Evolutionary conservation across 2,888 invertebrate genomes (phyloP), one percentile per base, ranked within the genome.

Genomic region (Catonia carolina): DNA sequence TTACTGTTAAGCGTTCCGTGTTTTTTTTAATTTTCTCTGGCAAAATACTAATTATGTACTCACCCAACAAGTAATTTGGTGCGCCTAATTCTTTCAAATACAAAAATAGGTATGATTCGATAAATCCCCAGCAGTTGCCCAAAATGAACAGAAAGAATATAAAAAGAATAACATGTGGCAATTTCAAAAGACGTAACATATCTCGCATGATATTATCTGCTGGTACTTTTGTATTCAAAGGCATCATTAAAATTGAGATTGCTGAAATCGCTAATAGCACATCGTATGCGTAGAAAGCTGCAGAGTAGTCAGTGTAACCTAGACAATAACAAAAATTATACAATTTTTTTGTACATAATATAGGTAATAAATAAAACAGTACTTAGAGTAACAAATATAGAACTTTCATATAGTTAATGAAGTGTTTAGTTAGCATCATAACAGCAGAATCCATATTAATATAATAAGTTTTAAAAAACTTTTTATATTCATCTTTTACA

Each of bases 41-140:
- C 53, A 37, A 22, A 10, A 31, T 2, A n/a, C n/a, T n/a, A n/a
- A n/a, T n/a, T n/a, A n/a, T n/a, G 15, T 33, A 68, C 77, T 76
- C 73, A 84, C 89, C 90, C 51, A 90, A 73, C 60, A 90, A 75
- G 70, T 86, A 88, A 72, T 86, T 89, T 0, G 89, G 87, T 50
- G 89, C 89, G 15, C 89, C 85, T 61, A 91, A 76, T 71, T 90
- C 89, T 72, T 85, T 86, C 61, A 92, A 77, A 71, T 89, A 92
- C 68, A 91, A 79, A 71, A 91, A 93, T 31, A 93, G 75, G 70
- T 89, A 93, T 52, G 88, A 89, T 72, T 93, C 92, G 55, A 92
- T 88, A 72, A 90, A 90, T 27, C 92, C 92, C 85, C 89, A 90
- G 70, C 89, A 82, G 68, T 89, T 87, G 58, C 93, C 93, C 65